Percentiles rank a stretch among this genome's conserved stretches.
phyloP scores from a whole-genome alignment of 2,113 vertebrate genomes.

The Leptobrachium ailaonicum region DNA sequence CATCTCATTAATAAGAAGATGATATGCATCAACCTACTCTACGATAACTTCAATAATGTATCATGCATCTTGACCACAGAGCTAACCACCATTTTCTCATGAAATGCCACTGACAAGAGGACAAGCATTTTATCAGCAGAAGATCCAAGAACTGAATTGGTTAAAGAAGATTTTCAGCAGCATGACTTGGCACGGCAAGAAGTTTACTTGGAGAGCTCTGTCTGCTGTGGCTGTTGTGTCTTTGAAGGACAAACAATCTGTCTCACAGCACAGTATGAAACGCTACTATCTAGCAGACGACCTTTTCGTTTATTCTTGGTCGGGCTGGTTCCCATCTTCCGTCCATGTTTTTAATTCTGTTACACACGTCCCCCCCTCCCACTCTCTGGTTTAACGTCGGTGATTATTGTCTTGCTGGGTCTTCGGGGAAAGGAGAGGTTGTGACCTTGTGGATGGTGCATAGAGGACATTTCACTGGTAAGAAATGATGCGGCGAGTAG shows the following conservation, averaged over 20 bases:
- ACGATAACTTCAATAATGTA: too few relatives aligned
- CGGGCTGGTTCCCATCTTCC: background rate
- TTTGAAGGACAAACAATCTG: slow-evolving; percentile 1
- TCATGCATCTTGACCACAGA: too few relatives aligned
- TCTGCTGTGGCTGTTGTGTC: background rate
- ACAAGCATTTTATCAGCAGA: too few relatives aligned
- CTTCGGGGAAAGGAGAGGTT: background rate
- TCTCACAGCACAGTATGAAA: background rate
- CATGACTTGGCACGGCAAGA: background rate
- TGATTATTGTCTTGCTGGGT: slow-evolving; percentile 21
- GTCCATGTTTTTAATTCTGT: background rate
- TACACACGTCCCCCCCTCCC: background rate
- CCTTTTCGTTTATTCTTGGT: slow-evolving; percentile 13
- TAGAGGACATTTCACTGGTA: background rate
- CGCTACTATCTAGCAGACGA: background rate
- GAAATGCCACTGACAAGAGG: too few relatives aligned
- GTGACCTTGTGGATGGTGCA: background rate
- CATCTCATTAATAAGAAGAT: too few relatives aligned
- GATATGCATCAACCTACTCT: too few relatives aligned
- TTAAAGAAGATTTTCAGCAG: too few relatives aligned
- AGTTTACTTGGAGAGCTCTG: background rate
- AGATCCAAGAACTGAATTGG: too few relatives aligned
- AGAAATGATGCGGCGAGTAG: too few relatives aligned
- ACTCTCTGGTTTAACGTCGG: background rate
- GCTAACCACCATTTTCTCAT: too few relatives aligned